Percentiles rank a stretch among this genome's conserved stretches.
Conservation (phyloP, 2,888 invertebrate species). For the Linyphia triangularis region DNA sequence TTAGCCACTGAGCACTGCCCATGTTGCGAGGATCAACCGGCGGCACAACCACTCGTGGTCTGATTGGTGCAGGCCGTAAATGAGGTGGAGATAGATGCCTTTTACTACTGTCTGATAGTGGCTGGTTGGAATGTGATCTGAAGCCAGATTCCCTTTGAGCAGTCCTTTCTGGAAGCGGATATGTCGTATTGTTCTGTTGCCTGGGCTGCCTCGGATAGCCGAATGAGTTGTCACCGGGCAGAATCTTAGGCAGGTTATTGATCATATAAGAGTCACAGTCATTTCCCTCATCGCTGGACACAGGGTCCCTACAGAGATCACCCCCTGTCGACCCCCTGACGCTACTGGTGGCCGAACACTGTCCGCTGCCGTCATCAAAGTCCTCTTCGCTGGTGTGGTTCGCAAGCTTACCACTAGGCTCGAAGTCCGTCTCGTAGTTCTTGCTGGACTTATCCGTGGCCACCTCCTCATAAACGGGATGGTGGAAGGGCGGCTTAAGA, state of each 20-base stretch:
- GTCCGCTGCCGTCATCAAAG: conserved; percentile 73
- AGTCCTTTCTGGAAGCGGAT: conserved; percentile 58
- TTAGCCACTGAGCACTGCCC: conserved; percentile 37
- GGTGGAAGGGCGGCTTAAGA: conserved; percentile 32
- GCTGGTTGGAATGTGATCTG: conserved; percentile 45
- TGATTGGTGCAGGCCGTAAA: conserved; percentile 23
- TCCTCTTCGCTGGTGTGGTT: conserved; percentile 76
- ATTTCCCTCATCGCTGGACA: conserved; percentile 67
- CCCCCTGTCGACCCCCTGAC: conserved; percentile 72
- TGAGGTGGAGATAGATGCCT: conserved; percentile 43
- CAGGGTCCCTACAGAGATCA: conserved; percentile 68
- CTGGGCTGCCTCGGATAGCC: conserved; percentile 44
- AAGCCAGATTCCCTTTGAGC: conserved; percentile 9
- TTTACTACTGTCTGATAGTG: conserved; percentile 32
- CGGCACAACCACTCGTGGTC: background rate
- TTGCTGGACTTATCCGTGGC: conserved; percentile 69
- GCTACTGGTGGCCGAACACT: conserved; percentile 73
- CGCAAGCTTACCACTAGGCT: conserved; percentile 73
- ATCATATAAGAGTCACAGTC: conserved; percentile 46
- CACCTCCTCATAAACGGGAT: conserved; percentile 77
- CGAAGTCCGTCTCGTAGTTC: conserved; percentile 75
- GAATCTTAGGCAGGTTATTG: conserved; percentile 27
- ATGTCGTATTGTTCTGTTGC: conserved; percentile 43
- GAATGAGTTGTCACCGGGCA: conserved; percentile 50
- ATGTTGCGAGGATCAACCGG: background rate